A percentile compares a stretch with the other conserved stretches of the same genome.
phyloP scores from a whole-genome alignment of 2,797 vertebrate genomes.

The Catamblyrhynchus diadema region DNA sequence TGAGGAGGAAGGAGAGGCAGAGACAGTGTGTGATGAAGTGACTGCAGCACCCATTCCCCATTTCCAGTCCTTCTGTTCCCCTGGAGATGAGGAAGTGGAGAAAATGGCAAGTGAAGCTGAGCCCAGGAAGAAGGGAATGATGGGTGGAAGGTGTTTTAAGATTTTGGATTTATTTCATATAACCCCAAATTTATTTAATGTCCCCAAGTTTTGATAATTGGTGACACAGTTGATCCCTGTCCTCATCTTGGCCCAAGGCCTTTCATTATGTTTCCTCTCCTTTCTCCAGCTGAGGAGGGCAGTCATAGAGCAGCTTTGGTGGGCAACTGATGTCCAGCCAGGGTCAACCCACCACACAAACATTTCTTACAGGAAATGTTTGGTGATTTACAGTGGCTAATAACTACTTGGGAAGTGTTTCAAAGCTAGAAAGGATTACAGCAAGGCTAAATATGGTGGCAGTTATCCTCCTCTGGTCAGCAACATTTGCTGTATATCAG shows the following conservation, averaged over 20 bases:
- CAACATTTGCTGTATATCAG: neutral
- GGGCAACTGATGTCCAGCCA: neutral
- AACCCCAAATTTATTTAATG: neutral
- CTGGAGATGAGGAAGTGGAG: neutral
- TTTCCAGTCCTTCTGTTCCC: neutral
- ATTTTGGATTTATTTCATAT: neutral
- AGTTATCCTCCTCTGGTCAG: neutral
- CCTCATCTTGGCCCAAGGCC: neutral
- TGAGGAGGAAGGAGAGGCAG: neutral
- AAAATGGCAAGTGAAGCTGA: neutral
- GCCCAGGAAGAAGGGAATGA: neutral
- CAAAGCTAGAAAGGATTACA: neutral
- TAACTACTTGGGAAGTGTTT: neutral
- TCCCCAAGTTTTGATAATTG: neutral
- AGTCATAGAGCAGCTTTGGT: neutral
- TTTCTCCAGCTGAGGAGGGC: neutral
- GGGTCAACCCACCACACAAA: neutral
- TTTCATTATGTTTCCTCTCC: neutral
- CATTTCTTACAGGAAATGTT: neutral
- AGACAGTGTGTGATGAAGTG: neutral
- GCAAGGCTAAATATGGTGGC: neutral
- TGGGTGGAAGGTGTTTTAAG: neutral
- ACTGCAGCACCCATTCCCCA: accelerated
- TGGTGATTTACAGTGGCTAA: neutral
- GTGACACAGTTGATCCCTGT: accelerated